phyloP scores from a whole-genome alignment of 2,113 vertebrate genomes.

The Polypterus senegalus region DNA sequence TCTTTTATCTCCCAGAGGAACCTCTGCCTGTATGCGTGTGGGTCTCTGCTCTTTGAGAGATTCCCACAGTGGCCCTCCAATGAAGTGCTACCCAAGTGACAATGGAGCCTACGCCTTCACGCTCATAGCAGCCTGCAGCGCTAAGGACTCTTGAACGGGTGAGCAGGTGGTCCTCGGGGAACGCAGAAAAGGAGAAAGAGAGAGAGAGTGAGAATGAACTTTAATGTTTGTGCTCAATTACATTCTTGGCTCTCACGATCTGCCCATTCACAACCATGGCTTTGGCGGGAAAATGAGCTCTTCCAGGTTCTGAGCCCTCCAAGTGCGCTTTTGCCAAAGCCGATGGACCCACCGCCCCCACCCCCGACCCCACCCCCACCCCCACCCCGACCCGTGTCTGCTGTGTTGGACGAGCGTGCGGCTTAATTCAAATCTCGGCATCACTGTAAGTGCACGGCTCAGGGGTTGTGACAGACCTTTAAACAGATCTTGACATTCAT shows the following conservation, averaged over 20 bases:
- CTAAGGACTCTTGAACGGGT: conserved; percentile 16
- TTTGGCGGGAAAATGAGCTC: conserved; percentile 21
- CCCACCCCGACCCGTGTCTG: too few species aligned
- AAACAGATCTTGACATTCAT: too few species aligned
- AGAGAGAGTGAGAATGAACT: conserved; percentile 9
- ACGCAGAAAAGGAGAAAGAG: neutral
- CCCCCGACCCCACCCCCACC: too few species aligned
- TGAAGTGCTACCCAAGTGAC: conserved; percentile 20
- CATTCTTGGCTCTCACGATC: conserved; percentile 32
- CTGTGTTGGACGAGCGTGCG: too few species aligned
- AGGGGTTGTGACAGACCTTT: too few species aligned
- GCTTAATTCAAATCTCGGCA: too few species aligned
- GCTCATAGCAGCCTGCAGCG: conserved; percentile 8
- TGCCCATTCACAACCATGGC: conserved; percentile 17
- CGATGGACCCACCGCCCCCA: too few species aligned
- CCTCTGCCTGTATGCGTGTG: conserved; percentile 4
- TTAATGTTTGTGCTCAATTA: conserved; percentile 33
- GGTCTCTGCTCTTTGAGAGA: conserved; percentile 2
- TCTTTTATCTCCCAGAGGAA: too few species aligned
- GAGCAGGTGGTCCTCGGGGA: conserved; percentile 26
- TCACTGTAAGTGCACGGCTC: too few species aligned
- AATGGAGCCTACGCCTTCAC: conserved; percentile 12
- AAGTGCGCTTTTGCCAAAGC: too few species aligned
- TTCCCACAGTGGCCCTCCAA: conserved; percentile 29
- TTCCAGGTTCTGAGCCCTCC: too few species aligned